Conservation (phyloP, 2,888 invertebrate species). For the Nowickia ferox region DNA sequence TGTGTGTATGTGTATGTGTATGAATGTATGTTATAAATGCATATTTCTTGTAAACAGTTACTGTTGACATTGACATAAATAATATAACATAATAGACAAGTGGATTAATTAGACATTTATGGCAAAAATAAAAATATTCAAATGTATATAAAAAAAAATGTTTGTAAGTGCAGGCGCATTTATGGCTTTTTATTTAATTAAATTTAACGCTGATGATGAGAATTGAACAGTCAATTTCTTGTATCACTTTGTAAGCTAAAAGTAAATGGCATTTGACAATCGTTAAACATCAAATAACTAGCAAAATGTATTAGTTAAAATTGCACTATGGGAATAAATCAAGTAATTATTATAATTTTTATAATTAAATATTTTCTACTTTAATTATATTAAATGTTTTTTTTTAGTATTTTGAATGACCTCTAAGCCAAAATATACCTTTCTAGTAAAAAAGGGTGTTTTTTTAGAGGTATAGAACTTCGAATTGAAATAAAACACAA, state of each 20-base stretch:
- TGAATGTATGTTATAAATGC: not conserved
- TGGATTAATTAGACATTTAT: conserved; percentile 36
- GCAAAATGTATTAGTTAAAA: conserved; percentile 6
- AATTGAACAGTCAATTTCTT: conserved; percentile 23
- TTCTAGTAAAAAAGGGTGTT: too few relatives aligned
- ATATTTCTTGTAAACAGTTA: conserved; percentile 27
- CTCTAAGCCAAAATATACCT: too few relatives aligned
- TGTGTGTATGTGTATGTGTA: not conserved
- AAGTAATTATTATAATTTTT: not conserved
- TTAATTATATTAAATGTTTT: too few relatives aligned
- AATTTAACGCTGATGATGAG: conserved; percentile 6
- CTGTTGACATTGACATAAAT: conserved; percentile 52
- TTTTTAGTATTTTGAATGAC: too few relatives aligned
- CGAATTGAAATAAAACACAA: too few relatives aligned
- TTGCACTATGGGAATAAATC: not conserved
- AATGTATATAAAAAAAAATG: too few relatives aligned
- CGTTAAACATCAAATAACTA: conserved; percentile 35
- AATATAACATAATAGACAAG: conserved; percentile 13
- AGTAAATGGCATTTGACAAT: conserved; percentile 44
- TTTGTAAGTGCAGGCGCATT: not conserved
- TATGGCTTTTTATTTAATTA: conserved; percentile 12
- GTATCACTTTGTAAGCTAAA: conserved; percentile 7
- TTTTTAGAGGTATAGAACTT: too few relatives aligned
- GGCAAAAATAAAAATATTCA: not conserved
- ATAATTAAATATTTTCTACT: not conserved